Evolutionary conservation across 2,888 invertebrate species (phyloP).

Genomic region (Galeruca laticollis): DNA sequence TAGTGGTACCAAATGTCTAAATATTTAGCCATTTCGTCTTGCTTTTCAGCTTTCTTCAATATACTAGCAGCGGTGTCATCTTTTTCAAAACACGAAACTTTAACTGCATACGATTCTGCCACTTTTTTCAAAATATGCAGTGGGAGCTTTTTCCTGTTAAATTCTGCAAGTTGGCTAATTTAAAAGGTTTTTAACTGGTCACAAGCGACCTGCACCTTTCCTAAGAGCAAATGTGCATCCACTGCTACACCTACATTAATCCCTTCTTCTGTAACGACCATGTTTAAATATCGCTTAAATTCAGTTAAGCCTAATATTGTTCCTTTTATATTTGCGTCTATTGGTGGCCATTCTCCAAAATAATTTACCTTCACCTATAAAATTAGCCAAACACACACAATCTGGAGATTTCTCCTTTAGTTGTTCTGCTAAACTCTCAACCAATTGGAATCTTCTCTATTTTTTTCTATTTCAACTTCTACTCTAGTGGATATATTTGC

Average conservation of each 20-base stretch:
- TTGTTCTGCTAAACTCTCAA: constrained; percentile 88
- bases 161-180: constrained; percentile 85
- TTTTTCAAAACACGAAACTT: constrained; percentile 82
- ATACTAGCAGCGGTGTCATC: constrained; percentile 71
- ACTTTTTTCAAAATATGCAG: constrained; percentile 91
- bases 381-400: constrained; percentile 84
- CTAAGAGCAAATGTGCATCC: constrained; percentile 88
- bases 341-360: constrained; percentile 87
- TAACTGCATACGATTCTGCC: constrained; percentile 96
- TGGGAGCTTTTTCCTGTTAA: constrained; percentile 86
- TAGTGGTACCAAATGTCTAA: no score
- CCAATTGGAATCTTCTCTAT: constrained; percentile 94
- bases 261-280: constrained; percentile 83
- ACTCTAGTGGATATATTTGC: constrained; percentile 79
- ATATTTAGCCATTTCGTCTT: constrained; percentile 79
- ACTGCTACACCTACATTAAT: constrained; percentile 83
- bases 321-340: constrained; percentile 82
- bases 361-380: constrained; percentile 90
- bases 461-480: constrained; percentile 92
- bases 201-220: constrained; percentile 91
- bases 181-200: constrained; percentile 84
- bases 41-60: constrained; percentile 77
- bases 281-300: constrained; percentile 79
- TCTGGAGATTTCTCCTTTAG: constrained; percentile 83
- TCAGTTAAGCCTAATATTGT: constrained; percentile 85